Evolutionary conservation across 2,888 invertebrate genomes (phyloP), one percentile per base, ranked within the genome.

Genomic region (Drosophila austrosaltans): DNA sequence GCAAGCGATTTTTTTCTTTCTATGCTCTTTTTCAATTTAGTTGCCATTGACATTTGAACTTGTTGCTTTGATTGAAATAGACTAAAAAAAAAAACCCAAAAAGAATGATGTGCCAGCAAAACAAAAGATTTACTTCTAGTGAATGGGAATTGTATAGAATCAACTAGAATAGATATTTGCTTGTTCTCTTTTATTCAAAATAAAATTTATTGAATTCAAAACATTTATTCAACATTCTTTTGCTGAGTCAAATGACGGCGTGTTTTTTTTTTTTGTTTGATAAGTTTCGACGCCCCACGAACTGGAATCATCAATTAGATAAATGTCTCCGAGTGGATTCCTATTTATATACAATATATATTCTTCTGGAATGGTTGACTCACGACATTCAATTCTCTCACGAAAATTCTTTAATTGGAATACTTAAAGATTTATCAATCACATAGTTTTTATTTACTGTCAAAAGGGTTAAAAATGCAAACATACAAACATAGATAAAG

Each of bases 31-130:
- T 63, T 71, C 83, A 76, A 87, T 81, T 87, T 72, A 82, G 64
- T 80, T 87, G 82, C 79, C 84, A 85, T 88, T 88, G 85, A 88
- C 85, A 84, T 88, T 88, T 85, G 88, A 85, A 88, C 85, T 80
- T 84, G 82, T 20, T 54, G 56, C 44, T 68, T 59, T 71, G 75
- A 68, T 80, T 76, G 62, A 77, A 71, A 76, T 66, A 69, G 75
- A 61, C 63, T 65, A 71, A 66, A 16, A 16, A 16, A 16, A 16
- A 16, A 71, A 53, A 66, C 48, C 20, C 16, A 8, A 28, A 25
- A 2, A 30, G 25, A 53, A 22, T 20, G 39, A 28, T 48, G 44
- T 48, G 44, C 22, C 54, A 72, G 66, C 16, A 42, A 40, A 42
- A 12, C 10, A 48, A 48, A 48, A 48, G 48, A 48, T 48, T 48